These are phyloP conservation scores for Dysmachus trigonus DNA, from an alignment of 2,888 invertebrate genomes.

Conservation along the genomic window DNA sequence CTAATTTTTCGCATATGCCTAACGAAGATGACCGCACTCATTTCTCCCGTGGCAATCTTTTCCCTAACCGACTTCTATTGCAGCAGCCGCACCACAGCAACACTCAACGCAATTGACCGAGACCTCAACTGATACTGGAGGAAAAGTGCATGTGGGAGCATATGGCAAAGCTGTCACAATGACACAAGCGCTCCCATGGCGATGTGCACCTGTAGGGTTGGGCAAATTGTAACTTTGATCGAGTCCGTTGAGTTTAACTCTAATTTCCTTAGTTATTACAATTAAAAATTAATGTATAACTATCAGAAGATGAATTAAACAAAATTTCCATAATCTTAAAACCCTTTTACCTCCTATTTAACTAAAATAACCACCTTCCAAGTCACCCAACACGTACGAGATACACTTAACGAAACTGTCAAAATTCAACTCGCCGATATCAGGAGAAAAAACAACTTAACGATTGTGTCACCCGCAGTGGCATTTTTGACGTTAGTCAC, in stretches of 20 bases:
- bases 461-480: conserved; percentile 29
- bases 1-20: neutral
- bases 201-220: neutral
- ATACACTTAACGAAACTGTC: neutral
- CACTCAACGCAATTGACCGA: neutral
- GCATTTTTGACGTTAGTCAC: conserved; percentile 50
- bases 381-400: neutral
- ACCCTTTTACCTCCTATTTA: neutral
- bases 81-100: neutral
- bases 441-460: neutral
- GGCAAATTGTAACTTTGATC: neutral
- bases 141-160: neutral
- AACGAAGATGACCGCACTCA: neutral
- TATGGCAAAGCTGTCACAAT: neutral
- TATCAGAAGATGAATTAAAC: neutral
- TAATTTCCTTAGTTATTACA: neutral
- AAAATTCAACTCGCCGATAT: neutral
- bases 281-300: neutral
- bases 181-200: neutral
- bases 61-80: neutral
- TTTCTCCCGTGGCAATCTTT: neutral
- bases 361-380: neutral
- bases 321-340: neutral
- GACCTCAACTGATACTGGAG: neutral
- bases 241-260: neutral